These are phyloP conservation scores for Craseonycteris thonglongyai DNA, from an alignment of 2,113 vertebrate species.

Conservation along the genomic window DNA sequence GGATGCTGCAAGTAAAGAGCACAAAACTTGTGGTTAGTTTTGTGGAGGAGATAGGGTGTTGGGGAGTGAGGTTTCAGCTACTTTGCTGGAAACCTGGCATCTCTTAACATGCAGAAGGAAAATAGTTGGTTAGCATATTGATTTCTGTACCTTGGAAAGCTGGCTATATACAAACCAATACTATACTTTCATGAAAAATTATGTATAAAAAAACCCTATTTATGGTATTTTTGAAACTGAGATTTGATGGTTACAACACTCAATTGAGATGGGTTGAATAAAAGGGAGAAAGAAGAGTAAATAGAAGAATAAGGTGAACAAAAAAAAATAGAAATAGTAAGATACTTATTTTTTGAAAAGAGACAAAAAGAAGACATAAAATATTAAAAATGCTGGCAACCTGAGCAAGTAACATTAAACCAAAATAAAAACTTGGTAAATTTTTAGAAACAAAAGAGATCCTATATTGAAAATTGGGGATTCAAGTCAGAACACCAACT, in stretches of 20 bases:
- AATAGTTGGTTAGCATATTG: not conserved
- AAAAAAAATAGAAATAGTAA: not conserved
- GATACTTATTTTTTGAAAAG: not conserved
- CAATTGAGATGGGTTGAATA: not conserved
- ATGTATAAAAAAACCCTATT: not conserved
- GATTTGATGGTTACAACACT: not conserved
- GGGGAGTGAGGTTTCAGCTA: not conserved
- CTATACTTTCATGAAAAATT: not conserved
- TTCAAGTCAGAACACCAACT: not conserved
- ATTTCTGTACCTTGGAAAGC: not conserved
- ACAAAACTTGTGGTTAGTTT: not conserved
- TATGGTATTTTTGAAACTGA: not conserved
- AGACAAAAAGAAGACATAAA: not conserved
- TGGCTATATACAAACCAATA: not conserved
- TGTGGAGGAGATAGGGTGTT: not conserved
- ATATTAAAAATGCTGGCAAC: not conserved
- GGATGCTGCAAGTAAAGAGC: not conserved
- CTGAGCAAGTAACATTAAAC: not conserved
- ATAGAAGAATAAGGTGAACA: not conserved
- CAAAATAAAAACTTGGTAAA: not conserved
- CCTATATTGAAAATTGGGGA: not conserved
- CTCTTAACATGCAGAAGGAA: not conserved
- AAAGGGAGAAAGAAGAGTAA: not conserved
- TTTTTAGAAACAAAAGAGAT: not conserved
- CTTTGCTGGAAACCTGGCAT: not conserved